phyloP scores from a whole-genome alignment of 2,888 invertebrate species.

The Mythimna impura region DNA sequence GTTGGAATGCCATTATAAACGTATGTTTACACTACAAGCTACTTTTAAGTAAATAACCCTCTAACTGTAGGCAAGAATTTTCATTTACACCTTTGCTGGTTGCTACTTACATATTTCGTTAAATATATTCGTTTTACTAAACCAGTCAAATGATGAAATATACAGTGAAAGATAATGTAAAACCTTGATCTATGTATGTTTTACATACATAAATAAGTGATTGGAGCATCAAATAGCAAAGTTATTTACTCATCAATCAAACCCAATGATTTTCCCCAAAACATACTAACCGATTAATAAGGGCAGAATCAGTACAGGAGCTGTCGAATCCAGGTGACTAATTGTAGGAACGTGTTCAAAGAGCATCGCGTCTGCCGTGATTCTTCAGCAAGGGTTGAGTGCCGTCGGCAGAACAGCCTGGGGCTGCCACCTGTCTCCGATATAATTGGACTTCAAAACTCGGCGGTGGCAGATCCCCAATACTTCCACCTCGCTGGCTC shows the following conservation, averaged over 20 bases:
- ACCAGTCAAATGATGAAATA: too few relatives aligned
- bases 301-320: slow-evolving; percentile 14
- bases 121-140: neutral
- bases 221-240: neutral
- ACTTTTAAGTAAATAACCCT: slow-evolving; percentile 26
- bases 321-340: slow-evolving; percentile 52
- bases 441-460: slow-evolving; percentile 91
- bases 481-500: slow-evolving; percentile 87
- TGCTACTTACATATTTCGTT: neutral
- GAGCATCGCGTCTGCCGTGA: slow-evolving; percentile 44
- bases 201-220: too few relatives aligned
- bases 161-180: too few relatives aligned
- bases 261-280: slow-evolving; percentile 1
- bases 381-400: slow-evolving; percentile 58
- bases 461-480: slow-evolving; percentile 87
- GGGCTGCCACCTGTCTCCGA: slow-evolving; percentile 82
- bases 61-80: slow-evolving; percentile 1
- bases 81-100: neutral
- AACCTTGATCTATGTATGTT: too few relatives aligned
- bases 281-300: slow-evolving; percentile 26
- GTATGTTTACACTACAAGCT: slow-evolving; percentile 24
- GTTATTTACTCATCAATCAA: slow-evolving; percentile 10
- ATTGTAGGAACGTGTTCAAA: slow-evolving; percentile 53
- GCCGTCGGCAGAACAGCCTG: slow-evolving; percentile 62
- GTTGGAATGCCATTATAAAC: slow-evolving; percentile 43